Conservation (phyloP, 2,113 vertebrate species). For the Telmatochromis sp. region DNA sequence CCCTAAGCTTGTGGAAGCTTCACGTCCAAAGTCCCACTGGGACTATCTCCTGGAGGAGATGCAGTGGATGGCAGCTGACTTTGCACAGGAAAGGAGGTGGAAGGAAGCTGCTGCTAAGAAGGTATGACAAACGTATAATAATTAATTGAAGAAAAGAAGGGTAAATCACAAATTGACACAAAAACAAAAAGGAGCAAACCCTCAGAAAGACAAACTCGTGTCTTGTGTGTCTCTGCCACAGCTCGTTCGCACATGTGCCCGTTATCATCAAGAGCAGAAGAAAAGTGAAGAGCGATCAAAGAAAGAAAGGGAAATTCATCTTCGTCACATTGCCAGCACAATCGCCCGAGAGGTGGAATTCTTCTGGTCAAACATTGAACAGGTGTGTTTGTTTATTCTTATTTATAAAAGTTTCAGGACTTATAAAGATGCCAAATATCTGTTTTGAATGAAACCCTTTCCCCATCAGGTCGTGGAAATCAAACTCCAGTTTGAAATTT, state of each 20-base stretch:
- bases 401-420: background rate
- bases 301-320: slow-evolving; percentile 78
- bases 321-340: slow-evolving; percentile 82
- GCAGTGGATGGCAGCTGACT: slow-evolving; percentile 99
- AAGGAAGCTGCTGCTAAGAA: slow-evolving; percentile 95
- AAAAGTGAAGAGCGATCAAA: slow-evolving; percentile 75
- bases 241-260: slow-evolving; percentile 87
- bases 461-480: slow-evolving; percentile 83
- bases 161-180: background rate
- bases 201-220: background rate
- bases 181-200: background rate
- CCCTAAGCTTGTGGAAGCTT: slow-evolving; percentile 88
- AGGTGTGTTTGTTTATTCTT: slow-evolving; percentile 61
- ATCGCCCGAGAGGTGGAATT: slow-evolving; percentile 87
- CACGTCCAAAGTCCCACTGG: slow-evolving; percentile 92
- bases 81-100: slow-evolving; percentile 95
- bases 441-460: background rate
- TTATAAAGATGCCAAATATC: background rate
- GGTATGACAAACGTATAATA: slow-evolving; percentile 59
- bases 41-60: slow-evolving; percentile 97
- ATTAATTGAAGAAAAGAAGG: background rate
- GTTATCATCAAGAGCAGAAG: slow-evolving; percentile 83
- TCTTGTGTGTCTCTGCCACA: slow-evolving; percentile 24
- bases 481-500: slow-evolving; percentile 87
- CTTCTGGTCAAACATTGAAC: slow-evolving; percentile 91